Base-by-base conservation (phyloP, 2,797 vertebrate species). In the Tiaroga cobitis region DNA sequence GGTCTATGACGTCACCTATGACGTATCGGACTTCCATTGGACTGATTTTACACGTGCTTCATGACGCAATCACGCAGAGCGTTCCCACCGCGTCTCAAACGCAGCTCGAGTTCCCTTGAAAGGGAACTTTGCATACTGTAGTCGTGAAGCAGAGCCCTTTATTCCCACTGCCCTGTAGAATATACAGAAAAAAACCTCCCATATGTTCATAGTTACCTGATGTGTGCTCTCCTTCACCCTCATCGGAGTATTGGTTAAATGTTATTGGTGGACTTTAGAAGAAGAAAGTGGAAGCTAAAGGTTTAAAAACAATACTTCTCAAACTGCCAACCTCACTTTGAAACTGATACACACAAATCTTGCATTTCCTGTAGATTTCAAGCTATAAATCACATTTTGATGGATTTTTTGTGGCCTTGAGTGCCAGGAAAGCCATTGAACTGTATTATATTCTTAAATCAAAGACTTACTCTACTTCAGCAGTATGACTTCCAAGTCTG, bases 381-480 rank as follows among this genome's bases (percentile, higher is more conserved):
- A 37, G 32, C 10, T 75, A 83, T 76, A 86, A 82, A 88, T 86
- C 75, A 80, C 59, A 76, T 34, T 34, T 82, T 49, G 78, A 41
- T 81, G 56, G 73, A 84, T 86, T 84, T 72, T 75, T 83, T 83
- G 80, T 56, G 32, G 74, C 43, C 41, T 29, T 21, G 1, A 39
- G 46, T 87, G 82, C 82, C 82, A 83, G 76, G 34, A 81, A 85
- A 87, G 75, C 70, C 32, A 82, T 80, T 77, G 29, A 82, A 24
- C 69, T 59, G 73, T 73, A 86, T 80, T 87, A 82, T 68, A 46
- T 81, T 89, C 59, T 65, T 81, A 32, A 77, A 74, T 87, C 86
- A 87, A 87, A 84, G 83, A 72, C 78, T 34, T 77, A 63, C 26
- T 61, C 29, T 83, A 84, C 15, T 72, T 70, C 37, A 54, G 29